phyloP scores from a whole-genome alignment of 2,888 invertebrate genomes.

The Enchytraeus crypticus region DNA sequence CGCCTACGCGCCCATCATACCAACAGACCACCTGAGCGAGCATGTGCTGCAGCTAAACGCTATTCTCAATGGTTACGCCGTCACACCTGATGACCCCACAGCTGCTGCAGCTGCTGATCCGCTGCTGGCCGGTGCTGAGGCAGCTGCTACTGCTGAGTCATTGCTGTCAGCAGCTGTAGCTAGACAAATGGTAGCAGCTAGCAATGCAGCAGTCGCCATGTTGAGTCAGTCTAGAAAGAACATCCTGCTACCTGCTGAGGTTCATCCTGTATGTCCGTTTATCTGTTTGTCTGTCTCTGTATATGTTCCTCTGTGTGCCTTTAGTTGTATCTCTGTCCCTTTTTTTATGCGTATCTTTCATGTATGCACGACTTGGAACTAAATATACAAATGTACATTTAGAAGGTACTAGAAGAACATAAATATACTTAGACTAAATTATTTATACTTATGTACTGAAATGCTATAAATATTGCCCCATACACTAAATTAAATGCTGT shows the following conservation, averaged over 20 bases:
- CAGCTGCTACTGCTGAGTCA: no score
- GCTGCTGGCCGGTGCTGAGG: not conserved
- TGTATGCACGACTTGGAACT: no score
- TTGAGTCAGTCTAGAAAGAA: no score
- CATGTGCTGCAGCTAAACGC: conserved; percentile 54
- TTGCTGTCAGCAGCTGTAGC: no score
- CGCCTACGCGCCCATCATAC: conserved; percentile 54
- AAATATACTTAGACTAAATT: no score
- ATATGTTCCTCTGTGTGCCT: not conserved
- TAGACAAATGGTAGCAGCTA: no score
- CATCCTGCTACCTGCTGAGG: conserved; percentile 1
- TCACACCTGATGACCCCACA: not conserved
- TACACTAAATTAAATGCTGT: no score
- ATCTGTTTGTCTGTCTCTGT: not conserved
- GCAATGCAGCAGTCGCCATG: no score
- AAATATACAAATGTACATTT: no score
- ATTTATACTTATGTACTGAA: no score
- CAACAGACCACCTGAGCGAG: conserved; percentile 76
- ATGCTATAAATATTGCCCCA: no score
- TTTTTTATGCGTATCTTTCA: not conserved
- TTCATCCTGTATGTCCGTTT: not conserved
- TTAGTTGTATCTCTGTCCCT: not conserved
- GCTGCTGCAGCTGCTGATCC: not conserved
- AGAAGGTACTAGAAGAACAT: no score
- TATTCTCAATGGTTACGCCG: conserved; percentile 11